Evolutionary conservation across 2,888 invertebrate genomes (phyloP).

Genomic region (Sarcophaga carnaria): DNA sequence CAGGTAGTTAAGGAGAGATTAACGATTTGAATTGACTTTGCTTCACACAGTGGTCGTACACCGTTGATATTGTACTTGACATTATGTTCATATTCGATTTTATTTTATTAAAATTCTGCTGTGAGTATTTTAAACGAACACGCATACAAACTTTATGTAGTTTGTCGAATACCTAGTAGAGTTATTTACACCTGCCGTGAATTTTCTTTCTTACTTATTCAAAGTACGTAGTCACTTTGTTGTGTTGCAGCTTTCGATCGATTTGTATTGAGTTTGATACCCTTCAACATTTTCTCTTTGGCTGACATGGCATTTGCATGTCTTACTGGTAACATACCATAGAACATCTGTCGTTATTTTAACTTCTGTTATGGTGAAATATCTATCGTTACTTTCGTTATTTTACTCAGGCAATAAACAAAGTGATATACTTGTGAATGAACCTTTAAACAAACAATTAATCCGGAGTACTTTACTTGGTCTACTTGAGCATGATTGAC

Average conservation of each 20-base stretch:
- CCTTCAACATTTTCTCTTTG: slow-evolving; percentile 42
- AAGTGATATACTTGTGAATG: slow-evolving; percentile 21
- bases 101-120: slow-evolving; percentile 53
- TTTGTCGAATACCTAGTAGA: neutral
- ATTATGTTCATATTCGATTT: slow-evolving; percentile 63
- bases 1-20: neutral
- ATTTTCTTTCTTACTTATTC: slow-evolving; percentile 23
- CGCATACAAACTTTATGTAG: slow-evolving; percentile 39
- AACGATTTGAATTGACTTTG: neutral
- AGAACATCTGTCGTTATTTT: slow-evolving; percentile 78
- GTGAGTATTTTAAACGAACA: slow-evolving; percentile 47
- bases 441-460: slow-evolving; percentile 57
- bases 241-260: slow-evolving; percentile 7
- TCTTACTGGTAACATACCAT: slow-evolving; percentile 71
- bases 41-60: neutral
- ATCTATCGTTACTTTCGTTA: slow-evolving; percentile 15
- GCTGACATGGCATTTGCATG: slow-evolving; percentile 75
- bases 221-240: neutral
- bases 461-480: slow-evolving; percentile 50
- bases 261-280: slow-evolving; percentile 43
- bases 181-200: slow-evolving; percentile 66
- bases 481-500: slow-evolving; percentile 75
- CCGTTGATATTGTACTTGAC: slow-evolving; percentile 53
- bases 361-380: slow-evolving; percentile 58
- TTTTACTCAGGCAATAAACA: slow-evolving; percentile 4